phyloP scores from a whole-genome alignment of 1,140 invertebrate species.

The Anoplophora glabripennis region DNA sequence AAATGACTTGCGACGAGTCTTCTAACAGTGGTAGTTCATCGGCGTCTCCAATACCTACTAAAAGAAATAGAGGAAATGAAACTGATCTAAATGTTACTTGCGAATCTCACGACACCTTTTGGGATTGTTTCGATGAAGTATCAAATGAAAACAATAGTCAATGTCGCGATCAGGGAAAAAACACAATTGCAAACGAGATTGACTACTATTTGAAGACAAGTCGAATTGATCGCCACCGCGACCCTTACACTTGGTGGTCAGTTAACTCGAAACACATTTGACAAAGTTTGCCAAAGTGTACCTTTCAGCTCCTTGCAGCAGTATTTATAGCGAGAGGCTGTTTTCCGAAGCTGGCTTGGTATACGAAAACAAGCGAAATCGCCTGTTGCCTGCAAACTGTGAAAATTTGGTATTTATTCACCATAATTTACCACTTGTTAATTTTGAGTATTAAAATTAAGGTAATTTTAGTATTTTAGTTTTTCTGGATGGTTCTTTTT shows the following conservation, averaged over 20 bases:
- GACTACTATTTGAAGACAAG: slow-evolving; percentile 29
- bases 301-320: slow-evolving; percentile 31
- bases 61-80: slow-evolving; percentile 9
- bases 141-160: slow-evolving; percentile 28
- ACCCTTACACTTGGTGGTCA: slow-evolving; percentile 37
- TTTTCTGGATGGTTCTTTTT: too few species aligned
- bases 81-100: slow-evolving; percentile 9
- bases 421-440: too few species aligned
- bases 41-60: slow-evolving; percentile 8
- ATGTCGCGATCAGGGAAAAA: slow-evolving; percentile 29
- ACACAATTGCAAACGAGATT: slow-evolving; percentile 34
- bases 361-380: too few species aligned
- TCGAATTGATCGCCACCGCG: slow-evolving; percentile 25
- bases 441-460: too few species aligned
- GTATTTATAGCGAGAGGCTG: slow-evolving; percentile 15
- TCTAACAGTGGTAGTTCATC: slow-evolving; percentile 13
- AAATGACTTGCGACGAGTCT: slow-evolving; percentile 8
- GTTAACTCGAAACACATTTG: slow-evolving; percentile 30
- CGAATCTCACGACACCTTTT: slow-evolving; percentile 41
- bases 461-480: too few species aligned
- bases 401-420: too few species aligned
- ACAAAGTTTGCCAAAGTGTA: slow-evolving; percentile 15
- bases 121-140: slow-evolving; percentile 37
- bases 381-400: too few species aligned
- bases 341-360: not conserved